Base-by-base conservation (phyloP, 1,140 invertebrate species). In the Riptortus pedestris region DNA sequence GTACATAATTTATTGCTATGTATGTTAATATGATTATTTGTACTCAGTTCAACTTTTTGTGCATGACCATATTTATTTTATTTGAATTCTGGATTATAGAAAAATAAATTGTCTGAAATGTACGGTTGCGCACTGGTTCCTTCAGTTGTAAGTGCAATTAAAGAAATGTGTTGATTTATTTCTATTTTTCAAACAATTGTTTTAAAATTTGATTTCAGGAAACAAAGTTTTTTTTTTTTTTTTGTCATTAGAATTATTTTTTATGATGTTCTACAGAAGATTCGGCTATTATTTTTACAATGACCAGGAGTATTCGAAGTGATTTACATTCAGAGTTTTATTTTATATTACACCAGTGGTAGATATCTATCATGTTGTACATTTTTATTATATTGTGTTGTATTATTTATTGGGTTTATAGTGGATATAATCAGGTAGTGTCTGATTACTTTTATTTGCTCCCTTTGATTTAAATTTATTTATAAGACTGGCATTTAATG, bases 331-430 rank as follows among this genome's bases (percentile, higher is more conserved):
- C 24, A 27, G 24, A 51, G n/a, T 27, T 24, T 47, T 55, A 55
- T 55, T 55, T 55, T 55, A 55, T 55, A 24, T 55, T 55, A 55
- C 18, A 27, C 14, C 51, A 55, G 24, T 55, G 51, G 26, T 27
- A 55, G 51, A 24, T 20, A 24, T 55, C 51, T 9, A 24, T 55
- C 51, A 55, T 4, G 16, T 24, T 55, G 20, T 55, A 38, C 31
- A 55, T 22, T 55, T 55, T 55, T 55, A 55, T 55, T 55, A 24
- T 5, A 55, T 55, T 55, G 51, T 55, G 51, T 55, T 55, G 51
- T 55, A 55, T 55, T 55, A 55, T 55, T 26, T 55, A 24, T 7
- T 55, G 51, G 22, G 18, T 38, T 38, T 7, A 38, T 38, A 7
- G 14, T 38, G 31, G 14, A 38, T 7, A 38, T 14, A 38, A 14